Evolutionary conservation across 2,888 invertebrate genomes (phyloP).

Genomic region (Hirudinaria manillensis): DNA sequence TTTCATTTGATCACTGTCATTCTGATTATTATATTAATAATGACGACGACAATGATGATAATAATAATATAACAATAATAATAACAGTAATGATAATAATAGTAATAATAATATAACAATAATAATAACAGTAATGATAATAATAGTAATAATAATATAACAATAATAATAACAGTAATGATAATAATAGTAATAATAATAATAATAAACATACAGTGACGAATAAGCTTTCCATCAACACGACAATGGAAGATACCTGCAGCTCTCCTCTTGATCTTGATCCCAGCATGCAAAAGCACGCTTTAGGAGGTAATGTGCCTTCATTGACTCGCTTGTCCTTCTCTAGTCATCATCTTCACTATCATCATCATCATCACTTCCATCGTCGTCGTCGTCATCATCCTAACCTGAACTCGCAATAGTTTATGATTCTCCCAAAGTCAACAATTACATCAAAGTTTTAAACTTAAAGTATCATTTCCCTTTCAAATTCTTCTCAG

Average conservation of each 20-base stretch:
- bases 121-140: neutral
- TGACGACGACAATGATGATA: constrained; percentile 1
- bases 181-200: constrained; percentile 14
- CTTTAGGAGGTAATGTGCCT: neutral
- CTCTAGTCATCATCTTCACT: constrained; percentile 1
- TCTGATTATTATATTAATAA: neutral
- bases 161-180: neutral
- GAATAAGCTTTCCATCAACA: neutral
- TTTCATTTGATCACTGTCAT: neutral
- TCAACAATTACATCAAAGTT: neutral
- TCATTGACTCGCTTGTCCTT: too few relatives aligned
- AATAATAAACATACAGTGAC: neutral
- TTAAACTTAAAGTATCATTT: too few relatives aligned
- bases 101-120: neutral
- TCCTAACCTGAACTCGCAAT: neutral
- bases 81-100: neutral
- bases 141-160: neutral
- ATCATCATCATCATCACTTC: constrained; percentile 16
- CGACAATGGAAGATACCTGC: neutral
- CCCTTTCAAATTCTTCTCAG: too few relatives aligned
- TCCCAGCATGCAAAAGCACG: constrained; percentile 17
- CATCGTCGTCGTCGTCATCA: constrained; percentile 16
- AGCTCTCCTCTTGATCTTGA: neutral
- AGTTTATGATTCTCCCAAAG: neutral
- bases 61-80: neutral